Evolutionary conservation across 2,888 invertebrate species (phyloP), one percentile per base, ranked within the genome.

Genomic region (Augiades crinisus): DNA sequence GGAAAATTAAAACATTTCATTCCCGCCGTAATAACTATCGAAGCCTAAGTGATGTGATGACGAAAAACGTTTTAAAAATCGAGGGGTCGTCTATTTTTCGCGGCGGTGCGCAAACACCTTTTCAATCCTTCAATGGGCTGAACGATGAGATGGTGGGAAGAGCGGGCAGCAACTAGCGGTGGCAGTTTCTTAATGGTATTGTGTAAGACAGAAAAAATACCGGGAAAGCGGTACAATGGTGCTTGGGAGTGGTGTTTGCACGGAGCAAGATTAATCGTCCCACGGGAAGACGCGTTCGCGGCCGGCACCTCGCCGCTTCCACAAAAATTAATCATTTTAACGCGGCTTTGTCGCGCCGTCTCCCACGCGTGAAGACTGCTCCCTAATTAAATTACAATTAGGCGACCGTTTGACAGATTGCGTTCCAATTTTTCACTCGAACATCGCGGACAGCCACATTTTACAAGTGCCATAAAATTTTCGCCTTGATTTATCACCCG

Each of bases 241-340:
- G 55, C 67, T n/a, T 64, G 67, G 60, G 63, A 65, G 70, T 75
- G 49, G 49, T 49, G 49, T 73, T 81, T 86, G 75, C 81, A 79
- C 75, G 78, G 75, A 30, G 73, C 78, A 85, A 89, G 90, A 90
- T 90, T 90, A 90, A 90, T 90, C 83, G 85, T 84, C 62, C 65
- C 69, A 63, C 62, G 61, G 70, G 67, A 68, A 72, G 70, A 72
- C 77, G 78, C 73, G 76, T 78, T 75, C 77, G 70, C 70, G 70
- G 66, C 63, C 73, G 68, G 69, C 68, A 70, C 66, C 72, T 70
- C 70, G 72, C 68, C 67, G 72, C 73, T 74, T 76, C 71, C 68
- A 71, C 72, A 84, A 82, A 82, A 83, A 89, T 88, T 87, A 87
- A 89, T 89, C 88, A 88, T 88, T 81, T 84, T 80, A 86, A 82